phyloP scores from a whole-genome alignment of 2,888 invertebrate genomes.

The Rotaria macrura region DNA sequence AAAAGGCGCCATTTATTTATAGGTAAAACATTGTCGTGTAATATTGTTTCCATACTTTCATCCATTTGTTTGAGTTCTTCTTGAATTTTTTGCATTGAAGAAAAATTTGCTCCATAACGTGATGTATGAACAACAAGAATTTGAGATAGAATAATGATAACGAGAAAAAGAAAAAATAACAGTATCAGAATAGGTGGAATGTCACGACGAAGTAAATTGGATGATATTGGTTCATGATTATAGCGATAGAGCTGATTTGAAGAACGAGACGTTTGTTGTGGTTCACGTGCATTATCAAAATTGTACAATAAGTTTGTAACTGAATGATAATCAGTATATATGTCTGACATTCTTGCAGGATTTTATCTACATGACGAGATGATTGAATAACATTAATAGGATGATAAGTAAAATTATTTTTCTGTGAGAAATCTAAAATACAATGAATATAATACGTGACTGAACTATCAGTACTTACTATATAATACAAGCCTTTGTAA shows the following conservation, averaged over 20 bases:
- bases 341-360: no score
- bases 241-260: background rate
- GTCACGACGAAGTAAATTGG: conserved; percentile 17
- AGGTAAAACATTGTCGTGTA: conserved; percentile 27
- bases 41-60: conserved; percentile 28
- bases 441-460: background rate
- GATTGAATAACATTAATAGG: background rate
- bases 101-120: conserved; percentile 24
- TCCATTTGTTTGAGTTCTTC: conserved; percentile 33
- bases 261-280: background rate
- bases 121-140: conserved; percentile 31
- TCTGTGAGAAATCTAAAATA: background rate
- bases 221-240: background rate
- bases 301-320: background rate
- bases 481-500: background rate
- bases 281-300: background rate
- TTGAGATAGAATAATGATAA: conserved; percentile 32
- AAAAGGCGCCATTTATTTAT: conserved; percentile 22
- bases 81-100: conserved; percentile 31
- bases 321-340: no score
- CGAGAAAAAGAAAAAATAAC: conserved; percentile 31
- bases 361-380: background rate
- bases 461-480: background rate
- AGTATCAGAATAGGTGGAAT: conserved; percentile 27
- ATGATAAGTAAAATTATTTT: background rate